These are phyloP conservation scores for Diorhabda sublineata DNA, from an alignment of 1,140 invertebrate genomes.

Conservation along the genomic window DNA sequence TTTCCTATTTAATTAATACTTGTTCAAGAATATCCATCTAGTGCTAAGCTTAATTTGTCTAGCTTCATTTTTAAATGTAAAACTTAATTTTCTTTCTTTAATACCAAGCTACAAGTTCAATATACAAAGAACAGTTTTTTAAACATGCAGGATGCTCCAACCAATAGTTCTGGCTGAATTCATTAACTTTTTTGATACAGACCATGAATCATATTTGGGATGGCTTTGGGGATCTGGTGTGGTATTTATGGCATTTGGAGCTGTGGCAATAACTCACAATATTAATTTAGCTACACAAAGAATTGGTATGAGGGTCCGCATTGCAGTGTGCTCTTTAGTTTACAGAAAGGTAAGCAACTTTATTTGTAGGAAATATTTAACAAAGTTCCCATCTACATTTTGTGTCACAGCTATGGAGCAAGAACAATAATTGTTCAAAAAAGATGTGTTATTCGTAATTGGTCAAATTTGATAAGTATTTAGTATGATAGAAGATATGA, in stretches of 20 bases:
- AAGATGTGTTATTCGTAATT: too few relatives aligned
- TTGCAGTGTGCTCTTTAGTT: constrained; percentile 57
- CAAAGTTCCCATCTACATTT: too few relatives aligned
- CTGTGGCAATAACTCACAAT: constrained; percentile 46
- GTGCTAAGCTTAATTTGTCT: background rate
- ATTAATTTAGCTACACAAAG: constrained; percentile 46
- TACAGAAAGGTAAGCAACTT: constrained; percentile 57
- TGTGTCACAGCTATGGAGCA: too few relatives aligned
- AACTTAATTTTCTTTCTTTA: too few relatives aligned
- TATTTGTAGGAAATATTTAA: background rate
- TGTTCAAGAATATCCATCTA: background rate
- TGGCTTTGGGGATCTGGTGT: constrained; percentile 50
- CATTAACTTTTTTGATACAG: constrained; percentile 31
- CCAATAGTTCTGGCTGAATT: constrained; percentile 49
- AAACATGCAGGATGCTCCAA: constrained; percentile 46
- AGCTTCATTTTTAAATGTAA: background rate
- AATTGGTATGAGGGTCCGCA: constrained; percentile 57
- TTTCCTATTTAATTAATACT: background rate
- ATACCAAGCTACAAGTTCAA: constrained; percentile 22
- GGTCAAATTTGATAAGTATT: too few relatives aligned
- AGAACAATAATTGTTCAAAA: too few relatives aligned
- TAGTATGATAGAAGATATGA: too few relatives aligned
- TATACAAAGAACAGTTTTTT: constrained; percentile 6
- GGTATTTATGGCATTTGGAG: constrained; percentile 46
- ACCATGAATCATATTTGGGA: constrained; percentile 35